phyloP scores from a whole-genome alignment of 2,888 invertebrate species.

The Odontothrips loti region DNA sequence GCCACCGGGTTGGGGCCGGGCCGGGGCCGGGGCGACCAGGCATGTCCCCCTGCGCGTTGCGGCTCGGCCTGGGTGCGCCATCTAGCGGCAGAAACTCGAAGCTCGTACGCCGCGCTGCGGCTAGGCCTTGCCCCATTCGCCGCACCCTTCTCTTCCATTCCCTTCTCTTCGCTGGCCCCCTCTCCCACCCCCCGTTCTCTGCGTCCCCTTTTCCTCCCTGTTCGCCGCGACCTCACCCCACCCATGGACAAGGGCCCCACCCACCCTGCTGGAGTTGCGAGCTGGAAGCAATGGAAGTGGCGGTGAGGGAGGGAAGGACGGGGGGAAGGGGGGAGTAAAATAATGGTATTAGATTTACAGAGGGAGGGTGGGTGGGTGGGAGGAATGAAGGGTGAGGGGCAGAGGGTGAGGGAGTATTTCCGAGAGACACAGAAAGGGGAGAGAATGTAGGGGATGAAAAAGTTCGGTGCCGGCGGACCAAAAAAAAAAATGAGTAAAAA shows the following conservation, averaged over 20 bases:
- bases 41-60: background rate
- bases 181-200: background rate
- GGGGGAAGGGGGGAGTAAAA: background rate
- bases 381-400: background rate
- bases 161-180: background rate
- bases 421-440: constrained; percentile 17
- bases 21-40: background rate
- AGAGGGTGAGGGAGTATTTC: constrained; percentile 10
- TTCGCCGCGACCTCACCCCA: background rate
- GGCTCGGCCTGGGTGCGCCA: background rate
- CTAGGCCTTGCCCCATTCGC: background rate
- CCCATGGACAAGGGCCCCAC: too few species aligned
- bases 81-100: constrained; percentile 15
- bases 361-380: background rate
- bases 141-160: background rate
- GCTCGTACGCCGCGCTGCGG: constrained; percentile 17
- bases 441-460: constrained; percentile 21
- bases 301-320: background rate
- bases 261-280: background rate
- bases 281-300: constrained; percentile 7
- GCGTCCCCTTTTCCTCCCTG: background rate
- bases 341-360: constrained; percentile 27
- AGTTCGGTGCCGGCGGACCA: background rate
- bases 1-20: background rate
- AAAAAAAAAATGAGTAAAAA: background rate